A percentile compares a stretch with the other conserved stretches of the same genome.
These are phyloP conservation scores for Xerus inauris DNA, from an alignment of 2,113 vertebrate species.

Conservation along the genomic window DNA sequence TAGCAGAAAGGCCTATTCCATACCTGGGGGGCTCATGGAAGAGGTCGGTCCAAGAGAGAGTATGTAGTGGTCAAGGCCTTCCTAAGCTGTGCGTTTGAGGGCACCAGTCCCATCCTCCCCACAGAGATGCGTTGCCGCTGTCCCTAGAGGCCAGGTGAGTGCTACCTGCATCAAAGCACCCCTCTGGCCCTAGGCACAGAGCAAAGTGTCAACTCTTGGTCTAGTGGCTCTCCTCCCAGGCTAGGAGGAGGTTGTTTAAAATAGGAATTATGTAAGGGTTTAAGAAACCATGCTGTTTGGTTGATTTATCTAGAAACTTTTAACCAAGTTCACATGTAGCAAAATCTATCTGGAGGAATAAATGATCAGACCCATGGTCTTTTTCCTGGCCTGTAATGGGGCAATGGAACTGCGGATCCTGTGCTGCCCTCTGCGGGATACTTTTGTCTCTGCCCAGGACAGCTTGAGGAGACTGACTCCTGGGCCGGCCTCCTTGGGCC, in stretches of 20 bases:
- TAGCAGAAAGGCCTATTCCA: not conserved
- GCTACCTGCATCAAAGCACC: not conserved
- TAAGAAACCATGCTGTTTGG: not conserved
- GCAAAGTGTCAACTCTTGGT: not conserved
- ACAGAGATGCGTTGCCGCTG: not conserved
- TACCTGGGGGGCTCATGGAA: not conserved
- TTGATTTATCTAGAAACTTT: not conserved
- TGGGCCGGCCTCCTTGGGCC: too few species aligned
- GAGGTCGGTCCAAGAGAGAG: too few species aligned
- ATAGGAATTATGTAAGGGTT: not conserved
- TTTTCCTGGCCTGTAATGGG: not conserved
- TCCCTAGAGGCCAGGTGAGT: not conserved
- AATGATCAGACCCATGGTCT: accelerated
- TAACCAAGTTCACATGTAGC: not conserved
- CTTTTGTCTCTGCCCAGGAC: too few species aligned
- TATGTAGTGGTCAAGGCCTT: too few species aligned
- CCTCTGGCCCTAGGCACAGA: not conserved
- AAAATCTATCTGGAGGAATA: not conserved
- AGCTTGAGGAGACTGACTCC: not conserved
- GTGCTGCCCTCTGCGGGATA: too few species aligned
- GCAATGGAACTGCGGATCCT: not conserved
- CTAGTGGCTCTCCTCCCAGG: too few species aligned
- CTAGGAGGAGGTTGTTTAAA: not conserved
- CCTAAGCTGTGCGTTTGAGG: too few species aligned
- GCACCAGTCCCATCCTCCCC: not conserved